Evolutionary conservation across 2,113 vertebrate genomes (phyloP), one percentile per base, ranked within the genome.

Genomic region (Cranoglanis bouderius): DNA sequence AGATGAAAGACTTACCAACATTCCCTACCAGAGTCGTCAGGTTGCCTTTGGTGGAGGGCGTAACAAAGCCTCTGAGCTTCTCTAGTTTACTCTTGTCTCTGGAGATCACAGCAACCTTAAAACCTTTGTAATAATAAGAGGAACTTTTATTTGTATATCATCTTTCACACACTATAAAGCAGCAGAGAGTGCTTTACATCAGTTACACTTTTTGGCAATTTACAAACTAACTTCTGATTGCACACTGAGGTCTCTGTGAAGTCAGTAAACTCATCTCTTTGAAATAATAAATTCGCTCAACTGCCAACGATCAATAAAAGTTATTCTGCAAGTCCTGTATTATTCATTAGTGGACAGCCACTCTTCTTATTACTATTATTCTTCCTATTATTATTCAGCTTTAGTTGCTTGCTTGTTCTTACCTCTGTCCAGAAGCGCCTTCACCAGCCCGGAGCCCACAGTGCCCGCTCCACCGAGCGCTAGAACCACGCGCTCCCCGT

Each of bases 401-500:
- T 55, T 4, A 57, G 21, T 32, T 53, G 8, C 80, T 24, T 13
- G 32, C 18, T 12, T 53, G 59, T 26, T 13, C 94, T 92, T 94
- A 97, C 97, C 96, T 96, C 94, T 96, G 57, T 96, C 96, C 92
- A 97, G 94, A 78, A 97, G 94, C 0, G 93, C 95, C 90, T 95
- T 96, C 2, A 96, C 96, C 9, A 96, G 89, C 6, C 96, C 97
- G 0, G 96, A 96, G 40, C 97, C 96, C 90, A 97, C 96, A 0
- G 94, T 95, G 21, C 96, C 96, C 21, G 96, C 95, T 84, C 96
- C 96, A 5, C 97, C 96, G 6, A 97, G 96, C n/a, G 92, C 96
- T 14, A 97, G 88, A 57, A 96, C 96, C 5, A 96, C 91, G 78
- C 96, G 90, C 70, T 95, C 96, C 18, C 94, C 93, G 85, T 95